phyloP scores from a whole-genome alignment of 2,888 invertebrate species.

The Andrena bucephala region DNA sequence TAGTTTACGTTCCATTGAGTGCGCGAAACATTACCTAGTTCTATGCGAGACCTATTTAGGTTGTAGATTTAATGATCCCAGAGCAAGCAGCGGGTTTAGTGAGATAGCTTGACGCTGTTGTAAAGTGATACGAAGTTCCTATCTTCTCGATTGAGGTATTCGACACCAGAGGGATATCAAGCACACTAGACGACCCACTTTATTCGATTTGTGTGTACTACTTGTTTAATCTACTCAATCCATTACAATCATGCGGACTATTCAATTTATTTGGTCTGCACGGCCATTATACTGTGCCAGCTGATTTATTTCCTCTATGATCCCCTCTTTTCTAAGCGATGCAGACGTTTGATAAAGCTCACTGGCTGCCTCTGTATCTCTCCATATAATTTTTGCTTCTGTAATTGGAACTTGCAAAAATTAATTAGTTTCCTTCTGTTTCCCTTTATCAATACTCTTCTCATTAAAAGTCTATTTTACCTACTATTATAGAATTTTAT shows the following conservation, averaged over 20 bases:
- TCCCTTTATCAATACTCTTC: too few species aligned
- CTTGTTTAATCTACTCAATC: conserved; percentile 58
- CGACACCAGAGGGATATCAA: conserved; percentile 40
- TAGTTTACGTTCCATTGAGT: too few species aligned
- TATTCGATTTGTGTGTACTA: conserved; percentile 60
- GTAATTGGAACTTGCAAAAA: not conserved
- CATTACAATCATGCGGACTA: conserved; percentile 55
- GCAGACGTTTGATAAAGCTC: conserved; percentile 6
- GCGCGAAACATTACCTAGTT: not conserved
- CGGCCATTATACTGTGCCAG: not conserved
- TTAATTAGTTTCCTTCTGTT: too few species aligned
- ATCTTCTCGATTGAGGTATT: conserved; percentile 44
- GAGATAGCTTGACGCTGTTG: conserved; percentile 28
- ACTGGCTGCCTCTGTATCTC: not conserved
- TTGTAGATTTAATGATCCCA: not conserved
- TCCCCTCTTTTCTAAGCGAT: not conserved
- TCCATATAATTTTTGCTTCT: not conserved
- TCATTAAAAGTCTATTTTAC: too few species aligned
- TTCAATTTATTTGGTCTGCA: conserved; percentile 47
- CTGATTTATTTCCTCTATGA: conserved; percentile 16
- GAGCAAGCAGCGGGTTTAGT: not conserved
- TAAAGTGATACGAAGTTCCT: conserved; percentile 41
- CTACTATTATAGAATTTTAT: too few species aligned
- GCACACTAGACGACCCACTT: conserved; percentile 58
- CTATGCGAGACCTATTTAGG: not conserved